phyloP scores from a whole-genome alignment of 30 jellyfish, hydroid and myxozoan species.

The Hydractinia symbiolongicarpus region DNA sequence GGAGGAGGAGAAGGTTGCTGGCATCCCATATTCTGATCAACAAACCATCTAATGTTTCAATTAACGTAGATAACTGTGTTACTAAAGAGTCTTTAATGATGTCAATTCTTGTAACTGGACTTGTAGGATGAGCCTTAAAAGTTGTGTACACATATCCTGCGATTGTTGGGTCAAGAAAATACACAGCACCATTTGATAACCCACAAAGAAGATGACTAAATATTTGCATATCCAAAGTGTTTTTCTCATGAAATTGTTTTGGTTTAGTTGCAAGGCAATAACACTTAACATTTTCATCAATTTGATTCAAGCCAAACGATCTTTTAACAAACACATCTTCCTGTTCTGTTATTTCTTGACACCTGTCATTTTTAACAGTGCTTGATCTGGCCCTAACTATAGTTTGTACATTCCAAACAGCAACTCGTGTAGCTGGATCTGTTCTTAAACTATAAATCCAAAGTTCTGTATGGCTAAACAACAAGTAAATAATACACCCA shows the following conservation, averaged over 20 bases:
- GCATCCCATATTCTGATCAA: not conserved
- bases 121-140: conserved; percentile 19
- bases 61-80: conserved; percentile 1
- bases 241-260: not conserved
- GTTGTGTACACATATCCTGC: not conserved
- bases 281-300: conserved; percentile 26
- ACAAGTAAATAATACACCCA: conserved; percentile 45
- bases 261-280: conserved; percentile 32
- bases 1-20: not conserved
- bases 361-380: not conserved
- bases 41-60: conserved; percentile 5
- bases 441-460: conserved; percentile 79
- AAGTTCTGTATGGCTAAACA: conserved; percentile 30
- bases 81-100: not conserved
- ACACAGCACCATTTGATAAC: conserved; percentile 61
- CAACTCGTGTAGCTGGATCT: conserved; percentile 79
- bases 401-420: conserved; percentile 23
- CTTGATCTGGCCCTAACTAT: not conserved
- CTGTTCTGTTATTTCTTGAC: conserved; percentile 4
- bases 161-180: conserved; percentile 37
- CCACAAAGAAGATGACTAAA: conserved; percentile 66
- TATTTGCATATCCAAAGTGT: conserved; percentile 3
- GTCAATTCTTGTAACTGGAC: conserved; percentile 8
- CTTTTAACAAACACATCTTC: not conserved
- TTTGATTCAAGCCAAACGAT: not conserved